phyloP scores from a whole-genome alignment of 53 echinoderm and acorn worm species.

The Actinopyga echinites region DNA sequence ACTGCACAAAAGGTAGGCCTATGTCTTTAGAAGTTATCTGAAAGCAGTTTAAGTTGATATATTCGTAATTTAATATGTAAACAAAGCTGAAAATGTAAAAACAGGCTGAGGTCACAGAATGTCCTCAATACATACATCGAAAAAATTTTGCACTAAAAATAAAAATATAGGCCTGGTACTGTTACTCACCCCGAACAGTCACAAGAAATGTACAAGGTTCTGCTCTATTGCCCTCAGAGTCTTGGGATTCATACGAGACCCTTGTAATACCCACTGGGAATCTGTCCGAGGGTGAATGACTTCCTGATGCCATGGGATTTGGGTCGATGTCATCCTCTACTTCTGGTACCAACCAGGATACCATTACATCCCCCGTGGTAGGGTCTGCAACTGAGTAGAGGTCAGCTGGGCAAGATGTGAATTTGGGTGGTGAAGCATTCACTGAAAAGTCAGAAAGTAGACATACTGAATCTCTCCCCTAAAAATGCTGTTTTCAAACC shows the following conservation, averaged over 20 bases:
- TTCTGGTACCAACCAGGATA: background rate
- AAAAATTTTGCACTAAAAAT: too few species aligned
- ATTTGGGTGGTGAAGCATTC: background rate
- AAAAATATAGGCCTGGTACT: too few species aligned
- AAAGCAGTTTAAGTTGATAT: too few species aligned
- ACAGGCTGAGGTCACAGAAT: too few species aligned
- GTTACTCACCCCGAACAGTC: constrained; percentile 2
- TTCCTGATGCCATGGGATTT: background rate
- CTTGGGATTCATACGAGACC: background rate
- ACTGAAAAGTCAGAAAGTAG: background rate
- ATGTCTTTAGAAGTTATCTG: too few species aligned
- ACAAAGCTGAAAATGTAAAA: too few species aligned
- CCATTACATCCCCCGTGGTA: background rate
- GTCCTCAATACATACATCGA: too few species aligned
- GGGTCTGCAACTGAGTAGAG: background rate
- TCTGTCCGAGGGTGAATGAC: background rate
- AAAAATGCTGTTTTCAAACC: too few species aligned
- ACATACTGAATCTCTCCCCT: too few species aligned
- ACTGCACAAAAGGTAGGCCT: too few species aligned
- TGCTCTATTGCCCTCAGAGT: background rate
- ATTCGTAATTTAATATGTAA: too few species aligned
- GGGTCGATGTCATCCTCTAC: constrained; percentile 12
- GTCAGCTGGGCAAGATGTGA: constrained; percentile 24
- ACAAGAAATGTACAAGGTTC: constrained; percentile 4
- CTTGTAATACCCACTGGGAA: constrained; percentile 11